A percentile compares a stretch with the other conserved stretches of the same genome.
phyloP scores from a whole-genome alignment of 2,113 vertebrate genomes.

The Mirza zaza region DNA sequence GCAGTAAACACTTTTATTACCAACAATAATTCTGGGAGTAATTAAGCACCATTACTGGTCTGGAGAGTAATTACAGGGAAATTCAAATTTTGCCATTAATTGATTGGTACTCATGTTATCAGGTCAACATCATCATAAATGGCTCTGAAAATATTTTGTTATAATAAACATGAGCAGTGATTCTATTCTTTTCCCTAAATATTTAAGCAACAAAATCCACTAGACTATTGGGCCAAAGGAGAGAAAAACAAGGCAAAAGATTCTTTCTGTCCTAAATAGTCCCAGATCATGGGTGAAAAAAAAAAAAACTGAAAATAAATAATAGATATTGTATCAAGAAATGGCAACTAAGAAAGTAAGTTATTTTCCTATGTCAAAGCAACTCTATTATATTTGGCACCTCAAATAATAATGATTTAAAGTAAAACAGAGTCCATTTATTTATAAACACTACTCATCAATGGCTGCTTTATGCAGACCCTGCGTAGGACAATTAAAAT shows the following conservation, averaged over 20 bases:
- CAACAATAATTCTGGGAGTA: neutral
- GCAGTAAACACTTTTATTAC: neutral
- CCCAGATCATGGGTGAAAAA: neutral
- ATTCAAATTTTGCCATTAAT: conserved; percentile 27
- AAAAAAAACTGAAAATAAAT: neutral
- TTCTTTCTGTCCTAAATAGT: neutral
- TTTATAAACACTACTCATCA: neutral
- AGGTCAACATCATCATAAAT: neutral
- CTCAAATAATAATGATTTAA: neutral
- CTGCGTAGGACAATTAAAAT: neutral
- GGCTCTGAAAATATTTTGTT: conserved; percentile 31
- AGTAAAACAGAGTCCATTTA: neutral
- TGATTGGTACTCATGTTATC: neutral
- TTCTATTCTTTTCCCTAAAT: neutral
- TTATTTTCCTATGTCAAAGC: neutral
- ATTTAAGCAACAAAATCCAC: neutral
- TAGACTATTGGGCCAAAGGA: neutral
- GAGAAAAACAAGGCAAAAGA: neutral
- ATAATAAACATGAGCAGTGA: neutral
- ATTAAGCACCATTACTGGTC: neutral
- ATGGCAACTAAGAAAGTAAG: neutral
- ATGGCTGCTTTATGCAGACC: neutral
- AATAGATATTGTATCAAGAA: neutral
- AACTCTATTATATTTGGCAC: neutral
- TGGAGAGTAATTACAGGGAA: neutral